Percentiles rank a stretch among this genome's conserved stretches.
phyloP scores from a whole-genome alignment of 2,113 vertebrate species.

The Leuciscus idus region DNA sequence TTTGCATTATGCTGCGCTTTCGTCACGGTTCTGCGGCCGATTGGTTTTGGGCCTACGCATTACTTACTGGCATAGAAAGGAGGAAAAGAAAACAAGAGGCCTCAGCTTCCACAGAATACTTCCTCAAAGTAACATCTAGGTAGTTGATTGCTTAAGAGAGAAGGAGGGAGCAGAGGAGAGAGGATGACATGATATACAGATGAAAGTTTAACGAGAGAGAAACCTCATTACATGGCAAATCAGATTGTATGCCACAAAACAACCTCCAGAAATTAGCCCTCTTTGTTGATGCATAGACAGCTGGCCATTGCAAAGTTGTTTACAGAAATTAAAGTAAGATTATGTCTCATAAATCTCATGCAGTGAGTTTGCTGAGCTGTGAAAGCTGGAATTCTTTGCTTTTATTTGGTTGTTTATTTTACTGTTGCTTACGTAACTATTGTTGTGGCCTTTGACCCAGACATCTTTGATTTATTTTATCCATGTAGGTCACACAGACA shows the following conservation, averaged over 20 bases:
- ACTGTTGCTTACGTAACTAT: not conserved
- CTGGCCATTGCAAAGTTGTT: not conserved
- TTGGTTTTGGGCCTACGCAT: not conserved
- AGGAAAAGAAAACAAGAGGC: slow-evolving; percentile 14
- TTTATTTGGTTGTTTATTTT: not conserved
- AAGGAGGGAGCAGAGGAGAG: not conserved
- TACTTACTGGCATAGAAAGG: not conserved
- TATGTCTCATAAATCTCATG: not conserved
- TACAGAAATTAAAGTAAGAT: not conserved
- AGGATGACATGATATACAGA: slow-evolving; percentile 21
- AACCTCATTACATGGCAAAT: slow-evolving; percentile 28
- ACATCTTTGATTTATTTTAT: slow-evolving; percentile 1
- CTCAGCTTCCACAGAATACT: not conserved
- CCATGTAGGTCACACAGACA: slow-evolving; percentile 11
- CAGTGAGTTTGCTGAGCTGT: not conserved
- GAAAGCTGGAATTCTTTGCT: not conserved
- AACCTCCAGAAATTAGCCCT: not conserved
- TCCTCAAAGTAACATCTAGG: not conserved
- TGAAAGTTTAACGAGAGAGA: slow-evolving; percentile 6
- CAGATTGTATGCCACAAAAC: not conserved
- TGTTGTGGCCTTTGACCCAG: not conserved
- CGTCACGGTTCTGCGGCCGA: not conserved
- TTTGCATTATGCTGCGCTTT: not conserved
- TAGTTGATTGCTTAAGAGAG: not conserved
- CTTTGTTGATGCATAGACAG: slow-evolving; percentile 22